Base-by-base conservation (phyloP, 2,888 invertebrate species). In the Eristalis arbustorum region DNA sequence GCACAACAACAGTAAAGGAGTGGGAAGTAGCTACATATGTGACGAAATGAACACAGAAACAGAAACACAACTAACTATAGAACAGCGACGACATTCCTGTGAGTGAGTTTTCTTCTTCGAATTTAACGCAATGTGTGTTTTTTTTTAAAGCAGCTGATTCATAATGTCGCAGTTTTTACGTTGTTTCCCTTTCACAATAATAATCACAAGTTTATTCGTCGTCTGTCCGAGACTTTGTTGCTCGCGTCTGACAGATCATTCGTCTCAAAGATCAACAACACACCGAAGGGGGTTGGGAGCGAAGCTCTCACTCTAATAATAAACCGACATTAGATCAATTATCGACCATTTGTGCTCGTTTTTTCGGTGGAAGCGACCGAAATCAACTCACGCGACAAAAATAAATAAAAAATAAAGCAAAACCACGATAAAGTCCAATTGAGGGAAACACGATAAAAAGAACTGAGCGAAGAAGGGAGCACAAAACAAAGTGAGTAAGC, bases 351-450 rank as follows among this genome's bases (percentile, higher is more conserved):
- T 62, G 56, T 67, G 68, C 40, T 68, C n/a, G n/a, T n/a, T 42
- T 40, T 67, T 64, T 69, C 66, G 49, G 64, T 62, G 31, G 73
- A 81, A 76, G 63, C 68, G 64, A 23, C 76, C 84, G 67, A 82
- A 81, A 40, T 74, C 66, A 69, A 85, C 82, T 82, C 74, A 78
- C 59, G 77, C 69, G 61, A 85, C 64, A 77, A 69, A 59, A 63
- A 81, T 49, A 25, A 81, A 63, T 61, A 25, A 66, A 66, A 18
- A 63, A 34, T 37, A 22, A 63, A 63, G 42, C 28, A 18, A 1
- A 69, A 18, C 10, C 11, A 71, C 74, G 66, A 74, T 77, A 78
- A 77, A 74, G 85, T 62, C 69, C 69, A 85, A 82, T 71, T 82
- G 82, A 71, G 76, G 69, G 66, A 74, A 77, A 67, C 56, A 59